A percentile compares a stretch with the other conserved stretches of the same genome.
phyloP scores from a whole-genome alignment of 2,888 invertebrate species.

The Ennomos fuscantarius region DNA sequence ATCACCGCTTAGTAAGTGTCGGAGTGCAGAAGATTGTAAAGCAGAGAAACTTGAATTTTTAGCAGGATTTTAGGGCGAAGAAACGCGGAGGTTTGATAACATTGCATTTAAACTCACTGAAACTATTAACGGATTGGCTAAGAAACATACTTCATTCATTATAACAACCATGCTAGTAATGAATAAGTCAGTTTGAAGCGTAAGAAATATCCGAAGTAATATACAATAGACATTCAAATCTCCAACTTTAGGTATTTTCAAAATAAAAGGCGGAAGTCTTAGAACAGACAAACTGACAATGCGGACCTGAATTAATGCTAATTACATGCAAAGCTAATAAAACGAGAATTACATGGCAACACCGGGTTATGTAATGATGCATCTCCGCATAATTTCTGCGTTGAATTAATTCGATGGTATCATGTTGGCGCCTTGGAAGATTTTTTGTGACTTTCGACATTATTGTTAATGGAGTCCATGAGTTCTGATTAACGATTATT shows the following conservation, averaged over 20 bases:
- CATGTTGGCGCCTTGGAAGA: constrained; percentile 14
- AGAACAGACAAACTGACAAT: constrained; percentile 28
- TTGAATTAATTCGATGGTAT: constrained; percentile 19
- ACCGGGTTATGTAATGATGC: constrained; percentile 19
- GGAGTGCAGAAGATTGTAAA: too few species aligned
- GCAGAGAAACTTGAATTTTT: too few species aligned
- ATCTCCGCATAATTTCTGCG: constrained; percentile 20
- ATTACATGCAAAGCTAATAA: constrained; percentile 34
- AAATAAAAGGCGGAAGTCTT: constrained; percentile 32
- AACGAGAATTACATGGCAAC: constrained; percentile 30
- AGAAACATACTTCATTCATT: too few species aligned
- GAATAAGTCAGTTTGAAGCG: too few species aligned
- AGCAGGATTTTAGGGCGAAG: too few species aligned
- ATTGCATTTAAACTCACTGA: too few species aligned
- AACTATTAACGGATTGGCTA: too few species aligned
- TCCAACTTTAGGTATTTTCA: constrained; percentile 2
- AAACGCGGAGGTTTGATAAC: too few species aligned
- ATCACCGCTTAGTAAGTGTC: too few species aligned
- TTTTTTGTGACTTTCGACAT: constrained; percentile 14
- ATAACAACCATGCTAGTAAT: too few species aligned
- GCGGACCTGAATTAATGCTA: constrained; percentile 32
- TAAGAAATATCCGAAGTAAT: neutral
- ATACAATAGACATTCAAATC: constrained; percentile 17
- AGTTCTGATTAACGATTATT: constrained; percentile 15
- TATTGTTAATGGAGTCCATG: constrained; percentile 12